Base-by-base conservation (phyloP, 2,888 invertebrate genomes). In the Tribolium freemani region DNA sequence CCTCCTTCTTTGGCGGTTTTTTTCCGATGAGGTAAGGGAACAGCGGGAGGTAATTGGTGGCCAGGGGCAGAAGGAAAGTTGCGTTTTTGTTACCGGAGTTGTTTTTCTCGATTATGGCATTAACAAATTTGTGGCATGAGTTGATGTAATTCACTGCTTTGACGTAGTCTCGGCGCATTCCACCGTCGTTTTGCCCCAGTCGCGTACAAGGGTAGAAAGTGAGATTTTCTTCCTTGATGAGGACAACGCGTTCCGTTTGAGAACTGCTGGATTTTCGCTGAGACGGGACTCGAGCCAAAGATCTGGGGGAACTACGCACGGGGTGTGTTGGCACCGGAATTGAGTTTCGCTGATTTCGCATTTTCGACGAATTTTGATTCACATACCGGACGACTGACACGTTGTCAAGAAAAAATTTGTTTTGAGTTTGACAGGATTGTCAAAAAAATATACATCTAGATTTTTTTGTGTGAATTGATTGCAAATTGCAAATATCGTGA, bases 81-180 rank as follows among this genome's bases (percentile, higher is more conserved):
- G 16, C 51, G 45, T 9, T 45, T 56, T 67, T 67, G 31, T 67
- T 51, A 3, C 8, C 26, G 3, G 26, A 26, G 31, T 16, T 53
- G 20, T 67, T 66, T 26, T 71, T 71, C 30, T 67, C 67, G 9
- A 58, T 53, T n/a, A 71, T n/a, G 1, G 45, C 16, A 20, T 71
- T 71, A 20, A 71, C 58, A 45, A 67, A 67, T 26, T 60, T 58
- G 38, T 71, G 71, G 30, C 71, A 71, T 2, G 67, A 67, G 30
- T 71, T 71, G 10, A 71, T 67, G 71, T 53, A 71, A 13, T 67
- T 67, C 11, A 71, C 44, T 9, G 71, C 71, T 67, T 67, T 71
- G 3, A 44, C 10, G 71, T 71, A 71, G 30, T 71, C 67, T 51
- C 67, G 30, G 6, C 54, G 58, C 66, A 71, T 71, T 0, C 58